Conservation (phyloP, 2,113 vertebrate species). For the Mastomys natalensis region DNA sequence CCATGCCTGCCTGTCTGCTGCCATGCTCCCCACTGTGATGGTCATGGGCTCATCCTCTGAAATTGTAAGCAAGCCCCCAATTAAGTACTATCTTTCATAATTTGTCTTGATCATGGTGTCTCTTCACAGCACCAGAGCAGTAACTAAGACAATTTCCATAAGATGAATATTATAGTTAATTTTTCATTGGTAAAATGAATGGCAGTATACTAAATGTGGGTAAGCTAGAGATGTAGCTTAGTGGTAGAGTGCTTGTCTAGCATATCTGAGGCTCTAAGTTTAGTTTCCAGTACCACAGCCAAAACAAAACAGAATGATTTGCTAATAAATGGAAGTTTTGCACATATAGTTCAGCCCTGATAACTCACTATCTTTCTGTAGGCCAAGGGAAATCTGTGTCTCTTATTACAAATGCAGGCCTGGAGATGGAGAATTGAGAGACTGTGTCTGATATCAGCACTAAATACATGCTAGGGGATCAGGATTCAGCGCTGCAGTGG, state of each 20-base stretch:
- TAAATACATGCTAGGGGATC: too few relatives aligned
- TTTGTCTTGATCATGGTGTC: not conserved
- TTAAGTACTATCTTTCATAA: not conserved
- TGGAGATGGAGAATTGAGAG: too few relatives aligned
- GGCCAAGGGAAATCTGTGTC: not conserved
- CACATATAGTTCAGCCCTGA: not conserved
- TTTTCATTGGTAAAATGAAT: not conserved
- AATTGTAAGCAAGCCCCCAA: not conserved
- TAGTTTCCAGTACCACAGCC: not conserved
- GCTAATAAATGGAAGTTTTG: not conserved
- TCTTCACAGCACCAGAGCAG: not conserved
- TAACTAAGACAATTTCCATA: not conserved
- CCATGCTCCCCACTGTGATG: not conserved
- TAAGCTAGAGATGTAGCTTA: not conserved
- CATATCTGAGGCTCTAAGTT: not conserved
- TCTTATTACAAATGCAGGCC: not conserved
- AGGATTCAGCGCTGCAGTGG: too few relatives aligned
- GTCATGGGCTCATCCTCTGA: not conserved
- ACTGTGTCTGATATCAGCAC: too few relatives aligned
- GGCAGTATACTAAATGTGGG: not conserved
- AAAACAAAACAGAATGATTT: not conserved
- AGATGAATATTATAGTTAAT: conserved; percentile 2
- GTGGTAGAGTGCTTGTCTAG: not conserved
- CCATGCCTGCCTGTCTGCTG: not conserved
- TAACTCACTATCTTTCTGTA: not conserved